These are phyloP conservation scores for Temnothorax nylanderi DNA, from an alignment of 1,140 invertebrate genomes.

Conservation along the genomic window DNA sequence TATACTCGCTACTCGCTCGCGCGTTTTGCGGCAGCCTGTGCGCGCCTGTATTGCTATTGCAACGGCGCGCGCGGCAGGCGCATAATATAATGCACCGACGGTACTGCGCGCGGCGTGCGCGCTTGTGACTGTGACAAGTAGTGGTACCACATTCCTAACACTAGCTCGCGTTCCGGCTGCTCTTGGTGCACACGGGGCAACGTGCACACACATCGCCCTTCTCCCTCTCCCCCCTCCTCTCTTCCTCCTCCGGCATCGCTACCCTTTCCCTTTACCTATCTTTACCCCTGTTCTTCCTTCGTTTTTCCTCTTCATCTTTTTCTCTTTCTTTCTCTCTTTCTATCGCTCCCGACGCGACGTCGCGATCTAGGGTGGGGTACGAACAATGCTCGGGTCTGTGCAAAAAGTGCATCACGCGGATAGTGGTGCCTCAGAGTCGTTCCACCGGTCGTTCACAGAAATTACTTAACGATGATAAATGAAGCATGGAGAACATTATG, in stretches of 20 bases:
- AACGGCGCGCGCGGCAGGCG: constrained; percentile 62
- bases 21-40: constrained; percentile 33
- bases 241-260: not conserved
- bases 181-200: constrained; percentile 64
- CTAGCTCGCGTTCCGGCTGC: constrained; percentile 74
- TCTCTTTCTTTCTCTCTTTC: not conserved
- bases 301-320: not conserved
- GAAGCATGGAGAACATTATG: constrained; percentile 13
- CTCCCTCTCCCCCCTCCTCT: not conserved
- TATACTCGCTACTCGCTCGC: constrained; percentile 53
- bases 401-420: constrained; percentile 32
- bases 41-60: constrained; percentile 20
- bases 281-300: not conserved
- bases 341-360: not conserved
- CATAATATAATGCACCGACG: constrained; percentile 67
- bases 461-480: constrained; percentile 31
- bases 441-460: constrained; percentile 21
- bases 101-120: constrained; percentile 64
- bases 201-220: constrained; percentile 23
- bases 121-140: constrained; percentile 85
- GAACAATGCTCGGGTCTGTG: constrained; percentile 63
- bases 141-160: constrained; percentile 86
- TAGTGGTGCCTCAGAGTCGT: constrained; percentile 18
- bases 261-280: not conserved
- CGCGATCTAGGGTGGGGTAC: constrained; percentile 66